phyloP scores from a whole-genome alignment of 2,797 vertebrate species.

The Lepidocolaptes lacrymiger region DNA sequence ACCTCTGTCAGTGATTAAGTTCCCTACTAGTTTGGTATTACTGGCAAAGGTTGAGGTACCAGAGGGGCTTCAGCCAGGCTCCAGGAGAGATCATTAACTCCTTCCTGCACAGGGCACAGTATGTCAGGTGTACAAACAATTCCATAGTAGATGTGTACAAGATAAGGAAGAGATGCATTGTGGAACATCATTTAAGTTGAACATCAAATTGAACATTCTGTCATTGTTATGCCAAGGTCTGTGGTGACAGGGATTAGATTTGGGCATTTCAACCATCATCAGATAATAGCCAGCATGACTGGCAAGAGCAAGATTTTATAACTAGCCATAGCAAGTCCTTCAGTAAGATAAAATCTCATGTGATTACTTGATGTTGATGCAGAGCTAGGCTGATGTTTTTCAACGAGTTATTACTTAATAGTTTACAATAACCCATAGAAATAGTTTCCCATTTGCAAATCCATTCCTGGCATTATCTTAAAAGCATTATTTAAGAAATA shows the following conservation, averaged over 20 bases:
- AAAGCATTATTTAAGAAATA: conserved; percentile 1
- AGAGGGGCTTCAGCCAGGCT: background rate
- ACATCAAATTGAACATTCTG: background rate
- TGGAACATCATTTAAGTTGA: background rate
- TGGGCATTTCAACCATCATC: background rate
- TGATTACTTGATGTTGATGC: background rate
- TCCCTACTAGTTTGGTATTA: conserved; percentile 3
- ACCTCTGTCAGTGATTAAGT: background rate
- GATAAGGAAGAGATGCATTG: background rate
- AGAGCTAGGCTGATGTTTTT: background rate
- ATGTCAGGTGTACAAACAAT: background rate
- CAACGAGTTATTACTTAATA: background rate
- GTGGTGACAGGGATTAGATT: background rate
- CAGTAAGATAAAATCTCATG: background rate
- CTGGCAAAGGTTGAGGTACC: conserved; percentile 6
- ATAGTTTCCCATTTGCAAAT: background rate
- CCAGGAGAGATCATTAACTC: background rate
- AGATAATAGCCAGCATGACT: background rate
- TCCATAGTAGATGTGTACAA: background rate
- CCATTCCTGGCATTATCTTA: background rate
- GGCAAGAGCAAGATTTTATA: background rate
- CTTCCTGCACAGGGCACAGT: background rate
- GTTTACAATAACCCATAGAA: conserved; percentile 1
- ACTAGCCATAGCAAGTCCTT: background rate
- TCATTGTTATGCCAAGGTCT: background rate